Evolutionary conservation across 2,797 vertebrate genomes (phyloP).

Genomic region (Adelosebastes latens): DNA sequence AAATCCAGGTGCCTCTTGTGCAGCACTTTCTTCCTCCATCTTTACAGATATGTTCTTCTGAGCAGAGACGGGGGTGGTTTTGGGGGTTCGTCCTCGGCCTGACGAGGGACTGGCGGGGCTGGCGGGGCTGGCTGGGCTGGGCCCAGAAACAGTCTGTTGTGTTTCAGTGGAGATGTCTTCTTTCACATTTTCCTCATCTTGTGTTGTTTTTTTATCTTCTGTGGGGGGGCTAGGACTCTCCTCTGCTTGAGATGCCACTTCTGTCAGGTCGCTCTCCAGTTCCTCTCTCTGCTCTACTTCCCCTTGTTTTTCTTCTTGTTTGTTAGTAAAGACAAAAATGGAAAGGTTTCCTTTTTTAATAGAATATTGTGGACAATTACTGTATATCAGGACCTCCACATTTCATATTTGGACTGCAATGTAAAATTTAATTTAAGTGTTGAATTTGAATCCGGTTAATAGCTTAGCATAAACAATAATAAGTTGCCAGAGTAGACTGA

Average conservation of each 20-base stretch:
- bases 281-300: constrained; percentile 48
- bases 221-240: constrained; percentile 14
- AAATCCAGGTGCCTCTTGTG: constrained; percentile 55
- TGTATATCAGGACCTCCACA: not conserved
- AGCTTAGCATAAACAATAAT: not conserved
- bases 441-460: not conserved
- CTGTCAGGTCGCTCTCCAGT: constrained; percentile 33
- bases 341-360: not conserved
- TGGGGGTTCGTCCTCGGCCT: constrained; percentile 33
- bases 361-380: not conserved
- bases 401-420: not conserved
- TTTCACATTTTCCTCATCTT: constrained; percentile 11
- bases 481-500: not conserved
- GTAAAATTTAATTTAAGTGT: not conserved
- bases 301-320: constrained; percentile 55
- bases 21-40: constrained; percentile 52
- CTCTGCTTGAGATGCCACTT: constrained; percentile 47
- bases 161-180: constrained; percentile 31
- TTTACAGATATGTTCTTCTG: constrained; percentile 56
- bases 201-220: constrained; percentile 29
- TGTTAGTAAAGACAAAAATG: not conserved
- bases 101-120: not conserved
- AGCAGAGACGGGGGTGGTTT: constrained; percentile 22
- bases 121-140: not conserved
- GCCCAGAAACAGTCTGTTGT: constrained; percentile 30